A percentile compares a stretch with the other conserved stretches of the same genome.
phyloP scores from a whole-genome alignment of 1,140 invertebrate genomes.

The Cheumatopsyche charites region DNA sequence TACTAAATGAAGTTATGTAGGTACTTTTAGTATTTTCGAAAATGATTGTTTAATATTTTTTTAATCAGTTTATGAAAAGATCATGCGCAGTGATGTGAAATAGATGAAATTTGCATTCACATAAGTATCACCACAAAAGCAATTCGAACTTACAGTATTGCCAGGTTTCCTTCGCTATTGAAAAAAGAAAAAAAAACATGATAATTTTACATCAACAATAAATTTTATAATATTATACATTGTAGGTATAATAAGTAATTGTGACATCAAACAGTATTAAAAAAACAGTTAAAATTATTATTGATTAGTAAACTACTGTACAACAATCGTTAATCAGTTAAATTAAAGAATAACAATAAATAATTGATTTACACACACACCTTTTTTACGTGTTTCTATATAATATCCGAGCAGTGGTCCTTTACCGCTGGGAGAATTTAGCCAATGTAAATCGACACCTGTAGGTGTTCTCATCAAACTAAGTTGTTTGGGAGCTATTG shows the following conservation, averaged over 20 bases:
- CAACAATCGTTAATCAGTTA: too few relatives aligned
- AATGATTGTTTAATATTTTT: neutral
- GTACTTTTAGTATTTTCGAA: too few relatives aligned
- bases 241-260: too few relatives aligned
- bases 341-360: too few relatives aligned
- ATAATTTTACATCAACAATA: too few relatives aligned
- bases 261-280: too few relatives aligned
- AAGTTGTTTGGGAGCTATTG: conserved; percentile 76
- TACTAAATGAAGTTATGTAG: too few relatives aligned
- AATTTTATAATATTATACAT: too few relatives aligned
- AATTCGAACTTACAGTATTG: conserved; percentile 69
- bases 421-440: conserved; percentile 83
- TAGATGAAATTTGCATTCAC: conserved; percentile 25
- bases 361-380: conserved; percentile 61
- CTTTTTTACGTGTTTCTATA: conserved; percentile 87
- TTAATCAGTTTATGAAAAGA: conserved; percentile 1
- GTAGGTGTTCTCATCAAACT: conserved; percentile 78
- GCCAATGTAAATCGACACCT: conserved; percentile 86
- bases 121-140: conserved; percentile 12
- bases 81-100: neutral
- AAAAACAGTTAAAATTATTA: too few relatives aligned
- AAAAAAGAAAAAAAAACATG: conserved; percentile 22
- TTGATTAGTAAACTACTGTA: too few relatives aligned
- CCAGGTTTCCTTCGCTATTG: conserved; percentile 70
- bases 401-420: conserved; percentile 90